Conservation (phyloP, 2,888 invertebrate species). For the Diploptera punctata region DNA sequence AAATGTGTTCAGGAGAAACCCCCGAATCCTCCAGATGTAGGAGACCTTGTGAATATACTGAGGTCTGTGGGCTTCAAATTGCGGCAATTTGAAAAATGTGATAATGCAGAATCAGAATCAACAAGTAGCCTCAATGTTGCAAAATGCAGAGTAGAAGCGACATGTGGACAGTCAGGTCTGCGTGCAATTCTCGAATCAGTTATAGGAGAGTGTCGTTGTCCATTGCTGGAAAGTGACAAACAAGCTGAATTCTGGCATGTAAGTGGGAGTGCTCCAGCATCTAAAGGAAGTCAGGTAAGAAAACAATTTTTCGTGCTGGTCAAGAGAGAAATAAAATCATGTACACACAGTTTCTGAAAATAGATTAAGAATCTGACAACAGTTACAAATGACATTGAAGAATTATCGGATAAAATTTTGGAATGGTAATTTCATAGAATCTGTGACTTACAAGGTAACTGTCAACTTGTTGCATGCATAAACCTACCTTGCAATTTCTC, state of each 20-base stretch:
- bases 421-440: no score
- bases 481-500: no score
- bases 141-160: neutral
- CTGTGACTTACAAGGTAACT: no score
- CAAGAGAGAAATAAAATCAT: no score
- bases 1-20: neutral
- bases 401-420: no score
- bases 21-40: neutral
- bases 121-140: neutral
- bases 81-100: neutral
- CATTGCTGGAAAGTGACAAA: neutral
- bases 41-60: neutral
- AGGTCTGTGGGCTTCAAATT: neutral
- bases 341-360: no score
- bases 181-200: neutral
- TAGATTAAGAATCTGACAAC: no score
- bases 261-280: conserved; percentile 1
- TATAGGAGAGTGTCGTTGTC: neutral
- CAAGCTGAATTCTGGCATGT: conserved; percentile 1
- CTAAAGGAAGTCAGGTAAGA: neutral
- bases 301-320: no score
- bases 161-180: neutral
- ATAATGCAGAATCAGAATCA: neutral
- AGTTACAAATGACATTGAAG: no score
- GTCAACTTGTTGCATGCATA: no score